phyloP scores from a whole-genome alignment of 2,888 invertebrate genomes.

The Notocelia uddmanniana region DNA sequence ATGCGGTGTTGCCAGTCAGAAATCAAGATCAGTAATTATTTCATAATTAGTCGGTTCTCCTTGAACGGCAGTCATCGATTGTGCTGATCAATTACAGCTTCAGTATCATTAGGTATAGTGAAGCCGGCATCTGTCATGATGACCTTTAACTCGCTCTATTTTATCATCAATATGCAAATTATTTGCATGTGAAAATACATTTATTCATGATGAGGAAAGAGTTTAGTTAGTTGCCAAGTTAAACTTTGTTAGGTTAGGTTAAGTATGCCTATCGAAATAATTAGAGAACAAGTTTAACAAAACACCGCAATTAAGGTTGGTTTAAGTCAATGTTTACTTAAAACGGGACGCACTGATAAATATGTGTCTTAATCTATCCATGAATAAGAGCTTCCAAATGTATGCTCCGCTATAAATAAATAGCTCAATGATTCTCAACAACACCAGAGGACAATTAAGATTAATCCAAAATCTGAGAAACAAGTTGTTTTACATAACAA shows the following conservation, averaged over 20 bases:
- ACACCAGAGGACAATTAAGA: not conserved
- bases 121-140: slow-evolving; percentile 18
- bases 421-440: not conserved
- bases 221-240: not conserved
- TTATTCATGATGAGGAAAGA: not conserved
- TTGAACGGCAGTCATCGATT: slow-evolving; percentile 39
- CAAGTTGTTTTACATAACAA: slow-evolving; percentile 10
- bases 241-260: not conserved
- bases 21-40: slow-evolving; percentile 34
- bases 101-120: slow-evolving; percentile 30
- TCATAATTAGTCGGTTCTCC: slow-evolving; percentile 41
- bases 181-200: not conserved
- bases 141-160: slow-evolving; percentile 36
- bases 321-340: not conserved
- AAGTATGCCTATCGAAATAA: not conserved
- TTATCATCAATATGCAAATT: slow-evolving; percentile 23
- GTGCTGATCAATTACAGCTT: slow-evolving; percentile 42
- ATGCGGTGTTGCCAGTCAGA: slow-evolving; percentile 19
- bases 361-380: too few species aligned
- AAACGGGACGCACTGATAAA: not conserved
- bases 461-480: not conserved
- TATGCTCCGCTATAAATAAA: not conserved
- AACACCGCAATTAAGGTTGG: not conserved
- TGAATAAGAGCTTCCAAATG: too few species aligned
- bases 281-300: not conserved